Conservation (phyloP, 2,113 vertebrate genomes). For the Catagonus wagneri region DNA sequence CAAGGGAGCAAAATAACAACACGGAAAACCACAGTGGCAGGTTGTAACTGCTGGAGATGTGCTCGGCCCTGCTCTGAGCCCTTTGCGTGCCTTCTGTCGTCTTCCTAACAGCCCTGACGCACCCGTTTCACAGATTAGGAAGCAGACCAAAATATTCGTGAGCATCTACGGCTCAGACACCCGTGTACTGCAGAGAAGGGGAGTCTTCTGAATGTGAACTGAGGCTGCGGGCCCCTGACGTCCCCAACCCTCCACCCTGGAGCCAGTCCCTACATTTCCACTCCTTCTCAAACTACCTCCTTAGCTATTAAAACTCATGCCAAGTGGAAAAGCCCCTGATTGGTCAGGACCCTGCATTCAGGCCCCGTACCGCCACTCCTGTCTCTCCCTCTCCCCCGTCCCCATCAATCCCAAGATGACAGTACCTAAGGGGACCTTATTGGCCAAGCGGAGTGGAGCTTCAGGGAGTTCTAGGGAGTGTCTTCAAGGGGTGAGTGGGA, state of each 20-base stretch:
- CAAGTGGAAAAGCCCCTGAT: neutral
- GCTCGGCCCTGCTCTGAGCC: neutral
- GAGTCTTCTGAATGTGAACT: neutral
- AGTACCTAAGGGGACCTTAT: neutral
- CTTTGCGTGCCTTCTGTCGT: neutral
- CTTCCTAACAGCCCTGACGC: neutral
- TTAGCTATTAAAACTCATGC: neutral
- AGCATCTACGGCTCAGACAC: accelerated
- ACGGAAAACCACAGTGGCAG: constrained; percentile 45
- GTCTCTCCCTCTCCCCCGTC: accelerated
- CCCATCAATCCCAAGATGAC: neutral
- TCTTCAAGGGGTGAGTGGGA: neutral
- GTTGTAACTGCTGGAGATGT: neutral
- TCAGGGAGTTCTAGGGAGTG: neutral
- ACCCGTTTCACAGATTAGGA: neutral
- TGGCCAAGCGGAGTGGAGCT: neutral
- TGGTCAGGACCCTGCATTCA: neutral
- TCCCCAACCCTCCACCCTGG: no score
- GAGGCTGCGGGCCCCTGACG: accelerated
- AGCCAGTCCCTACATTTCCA: accelerated
- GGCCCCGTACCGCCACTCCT: neutral
- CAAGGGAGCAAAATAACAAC: constrained; percentile 12
- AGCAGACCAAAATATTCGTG: accelerated
- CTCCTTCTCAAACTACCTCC: neutral
- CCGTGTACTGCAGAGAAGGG: no score